Evolutionary conservation across 1,140 invertebrate species (phyloP), one percentile per base, ranked within the genome.

Genomic region (Ephestia elutella): DNA sequence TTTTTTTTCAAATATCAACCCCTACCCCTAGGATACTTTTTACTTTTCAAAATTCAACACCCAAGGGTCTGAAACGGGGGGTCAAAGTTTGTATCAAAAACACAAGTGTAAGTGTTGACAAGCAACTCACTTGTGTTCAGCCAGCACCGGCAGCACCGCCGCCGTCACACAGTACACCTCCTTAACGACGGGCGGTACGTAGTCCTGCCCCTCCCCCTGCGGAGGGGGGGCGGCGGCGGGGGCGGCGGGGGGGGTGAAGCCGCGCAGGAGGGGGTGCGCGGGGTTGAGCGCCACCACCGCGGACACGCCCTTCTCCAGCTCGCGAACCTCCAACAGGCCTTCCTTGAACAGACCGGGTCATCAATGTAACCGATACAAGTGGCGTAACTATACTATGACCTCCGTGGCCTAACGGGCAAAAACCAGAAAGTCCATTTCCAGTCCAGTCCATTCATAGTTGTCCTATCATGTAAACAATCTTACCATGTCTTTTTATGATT

Each of bases 141-240:
- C 90, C 73, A 96, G 90, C 28, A 96, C 66, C 0, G 92, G 91
- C 3, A 92, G 58, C 10, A 95, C 92, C 56, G 90, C 88, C 15
- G 92, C 90, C 9, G 93, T 95, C 25, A 96, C 91, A 72, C 90
- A 90, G 78, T 91, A 93, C 74, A 94, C 91, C 79, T 96, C 94
- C 11, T 89, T 86, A 48, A 96, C 91, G 38, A 80, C 79, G 5
- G 92, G 91, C 58, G 89, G 83, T 48, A 66, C 71, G 62, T 83
- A 82, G 61, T 81, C 76, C 17, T 7, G 21, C 59, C 49, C 10
- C 30, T 2, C 2, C 13, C 21, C 18, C 44, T 59, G 58, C 63
- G 48, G 58, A 20, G 62, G 57, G 86, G 82, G 81, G 92, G 90
- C 11, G 84, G 80, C 57, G 80, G 84, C n/a, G 32, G 21, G 28